Percentiles rank a stretch among this genome's conserved stretches.
Evolutionary conservation across 2,797 vertebrate species (phyloP).

Genomic region (Agapornis canus): DNA sequence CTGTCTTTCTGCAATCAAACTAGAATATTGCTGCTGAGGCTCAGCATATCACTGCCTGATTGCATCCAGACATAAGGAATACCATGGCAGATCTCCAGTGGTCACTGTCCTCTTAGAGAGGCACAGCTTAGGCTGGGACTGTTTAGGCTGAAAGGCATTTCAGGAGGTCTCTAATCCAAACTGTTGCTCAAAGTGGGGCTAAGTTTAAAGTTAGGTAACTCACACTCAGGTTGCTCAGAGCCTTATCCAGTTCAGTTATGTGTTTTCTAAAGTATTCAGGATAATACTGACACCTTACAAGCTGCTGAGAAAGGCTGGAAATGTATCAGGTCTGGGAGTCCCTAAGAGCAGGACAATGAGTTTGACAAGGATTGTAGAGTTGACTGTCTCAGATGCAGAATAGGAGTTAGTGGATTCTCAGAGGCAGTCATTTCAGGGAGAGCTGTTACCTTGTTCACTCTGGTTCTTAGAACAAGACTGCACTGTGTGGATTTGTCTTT

Average conservation of each 20-base stretch:
- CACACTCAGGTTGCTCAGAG: neutral
- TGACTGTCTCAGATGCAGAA: neutral
- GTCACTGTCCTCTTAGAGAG: neutral
- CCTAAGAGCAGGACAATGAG: neutral
- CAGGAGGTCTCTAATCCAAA: neutral
- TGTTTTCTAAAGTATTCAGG: neutral
- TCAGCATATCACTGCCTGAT: neutral
- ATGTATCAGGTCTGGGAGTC: neutral
- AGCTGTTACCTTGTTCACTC: neutral
- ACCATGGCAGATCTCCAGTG: neutral
- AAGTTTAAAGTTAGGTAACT: neutral
- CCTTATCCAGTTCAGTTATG: neutral
- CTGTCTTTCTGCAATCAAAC: conserved; percentile 20
- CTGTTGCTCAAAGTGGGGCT: neutral
- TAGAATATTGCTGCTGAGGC: neutral
- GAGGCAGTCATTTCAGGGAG: neutral
- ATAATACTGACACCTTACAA: neutral
- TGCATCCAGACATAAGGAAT: neutral
- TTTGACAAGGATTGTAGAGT: neutral
- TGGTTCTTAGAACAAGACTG: neutral
- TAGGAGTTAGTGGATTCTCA: neutral
- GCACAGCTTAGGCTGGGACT: neutral
- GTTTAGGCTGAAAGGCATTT: neutral
- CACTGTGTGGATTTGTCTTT: neutral
- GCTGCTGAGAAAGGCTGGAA: neutral